Conservation (phyloP, 1,140 invertebrate species). For the Latrodectus geometricus region DNA sequence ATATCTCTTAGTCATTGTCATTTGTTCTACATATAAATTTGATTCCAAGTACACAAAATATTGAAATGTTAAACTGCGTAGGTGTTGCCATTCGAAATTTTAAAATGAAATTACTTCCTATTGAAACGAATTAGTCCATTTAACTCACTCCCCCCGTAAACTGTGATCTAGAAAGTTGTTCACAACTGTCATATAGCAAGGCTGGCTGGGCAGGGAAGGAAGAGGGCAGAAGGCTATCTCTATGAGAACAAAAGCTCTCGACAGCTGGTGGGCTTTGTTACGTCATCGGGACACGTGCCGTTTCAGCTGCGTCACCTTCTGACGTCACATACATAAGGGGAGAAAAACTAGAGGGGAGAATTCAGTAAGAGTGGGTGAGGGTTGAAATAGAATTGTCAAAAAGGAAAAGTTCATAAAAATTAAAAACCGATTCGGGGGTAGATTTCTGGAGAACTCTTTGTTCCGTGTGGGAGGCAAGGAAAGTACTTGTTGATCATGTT, state of each 20-base stretch:
- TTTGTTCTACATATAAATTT: no score
- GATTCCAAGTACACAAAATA: no score
- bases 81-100: no score
- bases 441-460: background rate
- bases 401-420: background rate
- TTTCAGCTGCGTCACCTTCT: constrained; percentile 54
- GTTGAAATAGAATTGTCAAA: background rate
- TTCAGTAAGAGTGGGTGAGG: background rate
- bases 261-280: constrained; percentile 58
- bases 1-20: no score
- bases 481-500: background rate
- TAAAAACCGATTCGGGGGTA: background rate
- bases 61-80: no score
- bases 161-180: constrained; percentile 25
- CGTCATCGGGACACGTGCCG: constrained; percentile 54
- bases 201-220: background rate
- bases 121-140: no score
- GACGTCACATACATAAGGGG: constrained; percentile 27
- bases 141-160: no score
- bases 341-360: no score
- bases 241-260: constrained; percentile 45
- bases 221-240: constrained; percentile 4
- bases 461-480: no score
- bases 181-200: background rate
- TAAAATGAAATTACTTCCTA: no score